Base-by-base conservation (phyloP, 2,888 invertebrate species). In the Drosophila algonquin region DNA sequence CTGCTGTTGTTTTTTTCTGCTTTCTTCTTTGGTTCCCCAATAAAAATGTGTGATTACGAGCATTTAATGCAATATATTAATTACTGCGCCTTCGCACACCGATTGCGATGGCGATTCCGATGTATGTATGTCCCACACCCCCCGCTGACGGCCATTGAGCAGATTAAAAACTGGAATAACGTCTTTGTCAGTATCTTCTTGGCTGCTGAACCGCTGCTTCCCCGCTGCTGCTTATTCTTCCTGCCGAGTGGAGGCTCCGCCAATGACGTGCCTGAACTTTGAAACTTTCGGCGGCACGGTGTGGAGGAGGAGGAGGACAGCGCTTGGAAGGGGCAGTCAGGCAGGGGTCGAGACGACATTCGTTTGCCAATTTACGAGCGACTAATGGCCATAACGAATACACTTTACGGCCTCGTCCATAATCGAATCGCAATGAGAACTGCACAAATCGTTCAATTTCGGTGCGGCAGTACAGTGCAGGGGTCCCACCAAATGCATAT, bases 371-470 rank as follows among this genome's bases (percentile, higher is more conserved):
- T 90, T 90, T 90, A 90, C 79, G 88, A 81, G 63, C 85, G 80
- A 79, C 86, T 90, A 90, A 90, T 90, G 80, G 89, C 89, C 87
- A 90, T 90, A 90, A 90, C 79, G 82, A 87, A 87, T 85, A 86
- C 80, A 90, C 79, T 90, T 90, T 90, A 90, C 85, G 79, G 77
- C 76, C 63, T 54, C 84, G 87, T 90, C 76, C 84, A 89, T 89
- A 90, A 89, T 85, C 84, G 74, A 75, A 75, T 70, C 61, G 72
- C 69, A 71, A 21, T 74, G 72, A 70, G 65, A 74, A 75, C 73
- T 77, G 75, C 67, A 76, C 60, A 72, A 87, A 75, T 79, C 61
- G 63, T 48, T 64, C 77, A 79, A 79, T 76, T 75, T 85, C 64
- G 75, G 63, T 44, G 56, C 57, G 51, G 4, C 65, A 48, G 46